A percentile compares a stretch with the other conserved stretches of the same genome.
Conservation (phyloP, 2,113 vertebrate genomes). For the Chlorodrepanis virens region DNA sequence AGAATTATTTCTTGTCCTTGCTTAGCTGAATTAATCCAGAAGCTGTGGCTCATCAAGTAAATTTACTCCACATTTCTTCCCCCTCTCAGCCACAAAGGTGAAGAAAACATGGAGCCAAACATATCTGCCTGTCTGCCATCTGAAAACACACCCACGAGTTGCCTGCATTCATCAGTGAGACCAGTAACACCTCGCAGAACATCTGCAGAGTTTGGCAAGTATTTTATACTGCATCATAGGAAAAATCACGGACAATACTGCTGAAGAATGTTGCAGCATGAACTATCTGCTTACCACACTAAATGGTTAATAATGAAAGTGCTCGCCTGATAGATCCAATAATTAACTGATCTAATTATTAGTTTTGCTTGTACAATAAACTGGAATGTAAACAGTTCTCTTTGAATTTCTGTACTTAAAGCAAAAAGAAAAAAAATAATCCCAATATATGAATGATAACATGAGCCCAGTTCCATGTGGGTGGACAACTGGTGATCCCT, state of each 20-base stretch:
- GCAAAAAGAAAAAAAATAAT: not conserved
- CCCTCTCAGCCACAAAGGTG: not conserved
- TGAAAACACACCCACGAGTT: not conserved
- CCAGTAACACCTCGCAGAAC: not conserved
- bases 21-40: not conserved
- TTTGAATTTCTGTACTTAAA: not conserved
- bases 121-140: not conserved
- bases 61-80: not conserved
- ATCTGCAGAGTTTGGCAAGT: not conserved
- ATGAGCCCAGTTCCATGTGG: not conserved
- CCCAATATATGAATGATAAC: not conserved
- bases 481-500: not conserved
- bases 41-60: not conserved
- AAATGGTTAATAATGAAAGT: not conserved
- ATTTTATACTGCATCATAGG: not conserved
- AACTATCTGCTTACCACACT: not conserved
- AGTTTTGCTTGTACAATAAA: not conserved
- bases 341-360: not conserved
- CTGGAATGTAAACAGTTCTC: not conserved
- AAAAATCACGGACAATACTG: not conserved
- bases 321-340: not conserved
- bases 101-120: not conserved
- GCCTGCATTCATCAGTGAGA: not conserved
- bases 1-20: not conserved
- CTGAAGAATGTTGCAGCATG: not conserved